Evolutionary conservation across 1,140 invertebrate species (phyloP).

Genomic region (Charaxes varanes): DNA sequence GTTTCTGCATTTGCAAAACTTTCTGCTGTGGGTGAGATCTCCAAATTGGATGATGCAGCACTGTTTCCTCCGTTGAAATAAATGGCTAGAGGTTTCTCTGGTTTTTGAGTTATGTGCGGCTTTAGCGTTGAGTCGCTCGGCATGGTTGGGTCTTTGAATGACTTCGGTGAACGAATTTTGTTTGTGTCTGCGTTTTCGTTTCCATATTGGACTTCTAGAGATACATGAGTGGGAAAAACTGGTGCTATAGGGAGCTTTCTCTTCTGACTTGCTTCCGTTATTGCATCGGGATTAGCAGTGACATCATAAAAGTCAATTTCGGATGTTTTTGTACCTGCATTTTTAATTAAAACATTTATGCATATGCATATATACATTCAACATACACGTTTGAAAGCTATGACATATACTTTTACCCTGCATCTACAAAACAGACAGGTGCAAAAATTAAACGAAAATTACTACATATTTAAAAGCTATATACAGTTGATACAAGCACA

Average conservation of each 20-base stretch:
- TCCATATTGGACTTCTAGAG: conserved; percentile 69
- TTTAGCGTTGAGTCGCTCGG: conserved; percentile 50
- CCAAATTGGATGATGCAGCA: conserved; percentile 35
- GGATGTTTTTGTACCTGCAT: conserved; percentile 52
- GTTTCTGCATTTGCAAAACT: conserved; percentile 47
- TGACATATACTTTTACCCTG: too few species aligned
- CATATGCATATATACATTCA: too few species aligned
- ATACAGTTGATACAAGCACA: too few species aligned
- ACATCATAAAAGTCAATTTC: conserved; percentile 66
- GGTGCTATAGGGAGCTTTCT: conserved; percentile 51
- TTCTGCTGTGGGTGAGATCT: conserved; percentile 36
- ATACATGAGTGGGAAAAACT: conserved; percentile 63
- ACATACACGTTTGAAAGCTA: too few species aligned
- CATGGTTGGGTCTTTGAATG: conserved; percentile 30
- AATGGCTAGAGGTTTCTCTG: conserved; percentile 57
- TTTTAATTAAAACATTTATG: too few species aligned
- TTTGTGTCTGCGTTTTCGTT: conserved; percentile 57
- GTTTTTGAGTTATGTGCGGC: conserved; percentile 63
- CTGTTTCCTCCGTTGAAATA: conserved; percentile 49
- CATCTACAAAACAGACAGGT: too few species aligned
- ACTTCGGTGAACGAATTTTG: conserved; percentile 45
- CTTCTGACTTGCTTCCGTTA: conserved; percentile 29
- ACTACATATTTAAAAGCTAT: too few species aligned
- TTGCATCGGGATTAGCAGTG: conserved; percentile 30
- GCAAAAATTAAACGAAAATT: too few species aligned